phyloP scores from a whole-genome alignment of 1,140 invertebrate species.

The Bicyclus anynana region DNA sequence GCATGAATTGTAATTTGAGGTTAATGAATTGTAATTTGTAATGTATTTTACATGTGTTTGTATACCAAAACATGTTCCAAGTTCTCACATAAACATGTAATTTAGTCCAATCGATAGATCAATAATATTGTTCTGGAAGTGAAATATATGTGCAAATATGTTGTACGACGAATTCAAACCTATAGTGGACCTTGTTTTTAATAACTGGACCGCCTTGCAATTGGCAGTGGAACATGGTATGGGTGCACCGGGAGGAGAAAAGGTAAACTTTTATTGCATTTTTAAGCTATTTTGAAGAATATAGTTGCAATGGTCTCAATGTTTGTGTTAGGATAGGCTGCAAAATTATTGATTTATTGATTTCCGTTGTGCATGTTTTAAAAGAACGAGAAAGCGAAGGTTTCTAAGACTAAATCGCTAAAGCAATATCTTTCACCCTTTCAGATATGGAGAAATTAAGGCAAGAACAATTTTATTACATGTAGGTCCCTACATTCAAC shows the following conservation, averaged over 20 bases:
- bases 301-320: too few species aligned
- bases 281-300: too few species aligned
- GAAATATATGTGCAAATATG: slow-evolving; percentile 37
- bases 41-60: slow-evolving; percentile 1
- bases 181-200: slow-evolving; percentile 80
- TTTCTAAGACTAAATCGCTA: too few species aligned
- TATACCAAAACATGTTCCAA: neutral
- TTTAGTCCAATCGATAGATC: slow-evolving; percentile 5
- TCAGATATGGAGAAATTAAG: too few species aligned
- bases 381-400: too few species aligned
- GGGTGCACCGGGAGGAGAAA: slow-evolving; percentile 80
- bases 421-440: too few species aligned
- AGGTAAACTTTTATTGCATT: slow-evolving; percentile 57
- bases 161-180: slow-evolving; percentile 74
- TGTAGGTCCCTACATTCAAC: too few species aligned
- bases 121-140: slow-evolving; percentile 2
- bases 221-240: slow-evolving; percentile 82
- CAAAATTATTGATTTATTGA: too few species aligned
- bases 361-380: too few species aligned
- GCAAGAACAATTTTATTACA: too few species aligned
- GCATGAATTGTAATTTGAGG: neutral
- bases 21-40: slow-evolving; percentile 10
- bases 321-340: too few species aligned
- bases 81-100: slow-evolving; percentile 15
- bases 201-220: slow-evolving; percentile 81